Conservation (phyloP, 2,113 vertebrate species). For the Bos javanicus region DNA sequence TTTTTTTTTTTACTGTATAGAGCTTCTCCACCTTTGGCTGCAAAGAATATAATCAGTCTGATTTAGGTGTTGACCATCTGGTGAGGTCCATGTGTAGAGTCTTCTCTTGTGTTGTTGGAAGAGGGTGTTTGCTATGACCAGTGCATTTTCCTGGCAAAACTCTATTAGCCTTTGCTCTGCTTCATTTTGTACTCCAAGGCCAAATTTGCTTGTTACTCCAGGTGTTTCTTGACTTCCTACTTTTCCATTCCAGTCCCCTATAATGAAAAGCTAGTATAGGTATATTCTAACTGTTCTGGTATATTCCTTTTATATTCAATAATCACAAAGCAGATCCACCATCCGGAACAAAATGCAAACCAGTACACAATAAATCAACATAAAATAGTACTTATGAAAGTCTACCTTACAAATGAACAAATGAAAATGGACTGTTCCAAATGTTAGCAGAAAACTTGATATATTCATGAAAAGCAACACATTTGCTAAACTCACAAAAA, state of each 20-base stretch:
- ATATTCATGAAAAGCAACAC: neutral
- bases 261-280: neutral
- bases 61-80: accelerated
- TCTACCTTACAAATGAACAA: neutral
- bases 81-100: neutral
- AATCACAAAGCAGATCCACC: neutral
- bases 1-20: neutral
- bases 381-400: slow-evolving; percentile 13
- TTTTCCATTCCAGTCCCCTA: neutral
- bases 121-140: neutral
- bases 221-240: neutral
- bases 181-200: neutral
- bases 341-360: slow-evolving; percentile 15
- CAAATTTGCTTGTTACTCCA: neutral
- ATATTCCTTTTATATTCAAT: neutral
- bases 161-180: neutral
- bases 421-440: neutral
- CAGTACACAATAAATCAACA: slow-evolving; percentile 13
- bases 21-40: neutral
- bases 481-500: neutral
- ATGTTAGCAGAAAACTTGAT: slow-evolving; percentile 18
- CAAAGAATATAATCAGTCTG: neutral
- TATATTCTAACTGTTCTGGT: neutral
- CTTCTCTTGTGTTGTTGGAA: neutral
- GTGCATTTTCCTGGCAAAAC: neutral